Evolutionary conservation across 2,113 vertebrate genomes (phyloP), one percentile per base, ranked within the genome.

Genomic region (Dasypus novemcinctus): DNA sequence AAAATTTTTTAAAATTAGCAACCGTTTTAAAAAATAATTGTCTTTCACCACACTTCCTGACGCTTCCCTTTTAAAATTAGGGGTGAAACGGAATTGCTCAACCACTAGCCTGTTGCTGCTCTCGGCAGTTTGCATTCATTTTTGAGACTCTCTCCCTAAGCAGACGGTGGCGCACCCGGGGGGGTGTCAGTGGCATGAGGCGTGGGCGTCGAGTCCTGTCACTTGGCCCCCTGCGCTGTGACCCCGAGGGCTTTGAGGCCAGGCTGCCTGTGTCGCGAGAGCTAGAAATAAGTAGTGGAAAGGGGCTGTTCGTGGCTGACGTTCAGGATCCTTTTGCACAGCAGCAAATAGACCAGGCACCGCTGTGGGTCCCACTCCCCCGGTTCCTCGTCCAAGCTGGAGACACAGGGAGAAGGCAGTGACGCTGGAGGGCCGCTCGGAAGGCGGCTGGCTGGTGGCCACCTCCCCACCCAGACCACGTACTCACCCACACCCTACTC

Each of bases 201-300:
- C 38, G 9, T 31, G 27, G 9, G 43, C 36, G 1, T 13, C 0
- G 0, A 8, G 10, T 21, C 4, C n/a, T 14, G 71, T 68, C 38
- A 6, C 74, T 9, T 5, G 4, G 1, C 0, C 6, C 49, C 71
- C 59, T 9, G 25, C 31, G 66, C 33, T 10, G 57, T 0, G 7
- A 43, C 6, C 27, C 33, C 54, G 29, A 1, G 1, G 18, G 61
- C 29, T 41, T 33, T 14, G 21, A 15, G 57, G 38, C 31, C 57
- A 15, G 38, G 49, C 52, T 38, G 78, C 59, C 41, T 36, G 1
- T 3, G 4, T 33, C 80, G 76, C 1, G 36, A 61, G 49, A 61
- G 4, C 31, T 4, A 12, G 66, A 2, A 33, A 12, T 18, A 38
- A 59, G 75, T 5, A 20, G 10, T 36, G 20, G 18, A 68, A 57